A percentile compares a stretch with the other conserved stretches of the same genome.
These are phyloP conservation scores for Agrotis clavis DNA, from an alignment of 2,888 invertebrate species.

Conservation along the genomic window DNA sequence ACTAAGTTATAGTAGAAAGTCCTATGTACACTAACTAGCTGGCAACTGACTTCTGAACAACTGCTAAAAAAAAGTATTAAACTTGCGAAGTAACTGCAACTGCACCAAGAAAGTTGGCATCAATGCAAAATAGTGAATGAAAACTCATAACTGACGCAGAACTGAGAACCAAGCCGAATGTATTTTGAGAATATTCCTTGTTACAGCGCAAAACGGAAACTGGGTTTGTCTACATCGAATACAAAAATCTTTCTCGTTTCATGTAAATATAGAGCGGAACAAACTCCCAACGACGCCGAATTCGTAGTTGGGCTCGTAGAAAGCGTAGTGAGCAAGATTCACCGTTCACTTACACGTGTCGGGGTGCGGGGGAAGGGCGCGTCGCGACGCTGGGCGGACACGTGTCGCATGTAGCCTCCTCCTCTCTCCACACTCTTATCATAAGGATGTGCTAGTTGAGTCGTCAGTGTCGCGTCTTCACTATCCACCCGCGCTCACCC, in stretches of 20 bases:
- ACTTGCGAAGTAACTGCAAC: slow-evolving; percentile 30
- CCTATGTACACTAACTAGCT: slow-evolving; percentile 31
- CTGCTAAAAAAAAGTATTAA: slow-evolving; percentile 31
- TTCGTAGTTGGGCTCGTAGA: slow-evolving; percentile 76
- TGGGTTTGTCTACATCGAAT: slow-evolving; percentile 77
- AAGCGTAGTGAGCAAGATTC: slow-evolving; percentile 79
- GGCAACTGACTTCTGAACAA: slow-evolving; percentile 22
- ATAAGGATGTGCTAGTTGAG: slow-evolving; percentile 79
- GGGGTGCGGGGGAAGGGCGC: slow-evolving; percentile 70
- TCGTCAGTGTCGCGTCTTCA: slow-evolving; percentile 72
- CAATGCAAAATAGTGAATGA: slow-evolving; percentile 52
- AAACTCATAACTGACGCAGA: slow-evolving; percentile 52
- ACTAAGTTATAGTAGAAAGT: slow-evolving; percentile 2
- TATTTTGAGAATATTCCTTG: slow-evolving; percentile 66
- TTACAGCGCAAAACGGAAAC: slow-evolving; percentile 72
- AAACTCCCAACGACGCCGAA: slow-evolving; percentile 82
- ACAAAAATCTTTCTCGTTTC: slow-evolving; percentile 81
- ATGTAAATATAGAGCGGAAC: slow-evolving; percentile 86
- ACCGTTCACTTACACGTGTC: slow-evolving; percentile 84
- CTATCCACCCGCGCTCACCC: slow-evolving; percentile 64
- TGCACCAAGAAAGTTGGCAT: slow-evolving; percentile 46
- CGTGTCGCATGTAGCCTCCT: slow-evolving; percentile 80
- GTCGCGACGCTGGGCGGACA: slow-evolving; percentile 83
- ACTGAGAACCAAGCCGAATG: slow-evolving; percentile 30
- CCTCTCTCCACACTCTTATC: slow-evolving; percentile 75